These are phyloP conservation scores for Ophiothrix spiculata DNA, from an alignment of 35 echinoderm and acorn worm species.

Conservation along the genomic window DNA sequence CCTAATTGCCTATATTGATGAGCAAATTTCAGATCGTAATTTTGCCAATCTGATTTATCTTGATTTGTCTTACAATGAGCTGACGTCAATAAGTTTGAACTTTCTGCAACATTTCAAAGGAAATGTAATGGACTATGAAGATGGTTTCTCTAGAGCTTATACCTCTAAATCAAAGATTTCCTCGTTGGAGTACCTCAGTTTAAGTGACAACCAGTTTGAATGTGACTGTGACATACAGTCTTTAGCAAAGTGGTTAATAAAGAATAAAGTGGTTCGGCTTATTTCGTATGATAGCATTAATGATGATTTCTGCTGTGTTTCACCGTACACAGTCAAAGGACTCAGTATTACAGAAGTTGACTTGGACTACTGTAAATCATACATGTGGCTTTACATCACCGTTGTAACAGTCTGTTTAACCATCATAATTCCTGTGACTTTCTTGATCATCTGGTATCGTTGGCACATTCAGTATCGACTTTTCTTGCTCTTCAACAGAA, in stretches of 20 bases:
- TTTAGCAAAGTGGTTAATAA: not conserved
- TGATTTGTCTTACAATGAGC: not conserved
- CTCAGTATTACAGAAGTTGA: not conserved
- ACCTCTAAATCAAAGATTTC: not conserved
- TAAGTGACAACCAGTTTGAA: not conserved
- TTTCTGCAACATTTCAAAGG: not conserved
- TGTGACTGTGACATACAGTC: not conserved
- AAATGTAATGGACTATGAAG: not conserved
- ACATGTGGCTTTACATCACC: not conserved
- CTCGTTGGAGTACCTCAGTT: not conserved
- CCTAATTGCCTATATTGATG: too few relatives aligned
- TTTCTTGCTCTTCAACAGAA: not conserved
- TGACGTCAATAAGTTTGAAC: not conserved
- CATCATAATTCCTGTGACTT: not conserved
- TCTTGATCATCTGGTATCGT: not conserved
- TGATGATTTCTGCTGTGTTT: not conserved
- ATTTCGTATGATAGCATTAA: too few relatives aligned
- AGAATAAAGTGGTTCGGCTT: not conserved
- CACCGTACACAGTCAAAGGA: not conserved
- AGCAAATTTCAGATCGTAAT: too few relatives aligned
- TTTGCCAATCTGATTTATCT: constrained; percentile 4
- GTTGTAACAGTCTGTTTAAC: not conserved
- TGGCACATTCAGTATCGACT: not conserved
- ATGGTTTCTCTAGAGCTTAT: not conserved
- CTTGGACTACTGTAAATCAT: not conserved